Conservation (phyloP, 2,888 invertebrate species). For the Cantharis rufa region DNA sequence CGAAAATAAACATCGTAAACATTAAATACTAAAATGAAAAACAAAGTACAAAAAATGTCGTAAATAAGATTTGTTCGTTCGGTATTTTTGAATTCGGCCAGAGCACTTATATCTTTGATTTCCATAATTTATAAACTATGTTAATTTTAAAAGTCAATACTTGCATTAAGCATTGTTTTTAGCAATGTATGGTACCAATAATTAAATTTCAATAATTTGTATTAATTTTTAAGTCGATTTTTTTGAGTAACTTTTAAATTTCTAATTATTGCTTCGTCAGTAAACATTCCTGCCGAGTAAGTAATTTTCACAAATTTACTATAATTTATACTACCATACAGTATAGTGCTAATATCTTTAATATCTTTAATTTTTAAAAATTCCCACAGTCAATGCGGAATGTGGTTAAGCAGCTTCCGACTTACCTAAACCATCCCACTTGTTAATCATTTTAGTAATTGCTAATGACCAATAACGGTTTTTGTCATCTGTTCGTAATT, state of each 20-base stretch:
- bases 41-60: too few species aligned
- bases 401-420: slow-evolving; percentile 31
- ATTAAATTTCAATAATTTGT: too few species aligned
- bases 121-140: background rate
- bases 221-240: too few species aligned
- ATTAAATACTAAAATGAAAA: background rate
- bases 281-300: background rate
- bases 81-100: background rate
- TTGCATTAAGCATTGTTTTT: background rate
- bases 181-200: too few species aligned
- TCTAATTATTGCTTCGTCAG: background rate
- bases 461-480: slow-evolving; percentile 12
- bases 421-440: slow-evolving; percentile 16
- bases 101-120: background rate
- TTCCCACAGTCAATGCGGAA: slow-evolving; percentile 34
- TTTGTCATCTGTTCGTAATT: slow-evolving; percentile 8
- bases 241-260: too few species aligned
- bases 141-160: background rate
- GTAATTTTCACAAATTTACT: background rate
- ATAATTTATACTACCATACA: background rate
- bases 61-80: too few species aligned
- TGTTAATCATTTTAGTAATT: slow-evolving; percentile 20
- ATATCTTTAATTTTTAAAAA: slow-evolving; percentile 8
- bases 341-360: slow-evolving; percentile 12
- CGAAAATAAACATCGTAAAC: background rate